phyloP scores from a whole-genome alignment of 92 coral and sea anemone genomes.

The Palythoa grandis region DNA sequence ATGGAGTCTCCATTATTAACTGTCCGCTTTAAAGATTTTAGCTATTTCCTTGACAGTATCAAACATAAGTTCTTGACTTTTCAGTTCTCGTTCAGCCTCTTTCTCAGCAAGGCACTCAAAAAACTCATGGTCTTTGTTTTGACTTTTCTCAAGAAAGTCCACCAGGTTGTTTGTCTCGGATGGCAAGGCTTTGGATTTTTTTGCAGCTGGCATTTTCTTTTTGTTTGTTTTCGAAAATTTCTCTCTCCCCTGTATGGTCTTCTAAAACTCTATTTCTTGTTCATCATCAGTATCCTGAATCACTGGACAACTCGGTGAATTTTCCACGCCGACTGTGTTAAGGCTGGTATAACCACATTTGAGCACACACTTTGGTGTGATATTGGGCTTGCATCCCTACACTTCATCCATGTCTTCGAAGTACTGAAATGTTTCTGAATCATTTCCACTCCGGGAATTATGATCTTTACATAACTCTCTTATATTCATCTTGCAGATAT shows the following conservation, averaged over 20 bases:
- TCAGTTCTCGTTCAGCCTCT: background rate
- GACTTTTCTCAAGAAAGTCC: background rate
- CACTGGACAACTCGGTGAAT: too few relatives aligned
- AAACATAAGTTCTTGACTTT: background rate
- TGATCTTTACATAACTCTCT: conserved; percentile 55
- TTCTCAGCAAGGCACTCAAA: background rate
- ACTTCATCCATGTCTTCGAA: conserved; percentile 32
- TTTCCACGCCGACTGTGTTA: too few relatives aligned
- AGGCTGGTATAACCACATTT: conserved; percentile 2
- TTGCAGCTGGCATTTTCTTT: background rate
- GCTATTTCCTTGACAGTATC: background rate
- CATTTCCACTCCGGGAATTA: conserved; percentile 50
- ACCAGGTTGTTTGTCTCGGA: background rate
- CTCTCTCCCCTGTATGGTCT: background rate
- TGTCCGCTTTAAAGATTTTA: background rate
- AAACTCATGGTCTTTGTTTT: too few relatives aligned
- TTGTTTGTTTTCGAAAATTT: background rate
- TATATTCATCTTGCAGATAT: conserved; percentile 58
- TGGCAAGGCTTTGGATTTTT: too few relatives aligned
- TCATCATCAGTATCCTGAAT: too few relatives aligned
- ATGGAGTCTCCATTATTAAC: background rate
- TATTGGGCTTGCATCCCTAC: conserved; percentile 38
- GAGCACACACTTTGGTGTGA: conserved; percentile 4
- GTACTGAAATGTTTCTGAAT: conserved; percentile 32
- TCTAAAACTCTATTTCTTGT: background rate